Evolutionary conservation across 2,888 invertebrate genomes (phyloP).

Genomic region (Phengaris alcon): DNA sequence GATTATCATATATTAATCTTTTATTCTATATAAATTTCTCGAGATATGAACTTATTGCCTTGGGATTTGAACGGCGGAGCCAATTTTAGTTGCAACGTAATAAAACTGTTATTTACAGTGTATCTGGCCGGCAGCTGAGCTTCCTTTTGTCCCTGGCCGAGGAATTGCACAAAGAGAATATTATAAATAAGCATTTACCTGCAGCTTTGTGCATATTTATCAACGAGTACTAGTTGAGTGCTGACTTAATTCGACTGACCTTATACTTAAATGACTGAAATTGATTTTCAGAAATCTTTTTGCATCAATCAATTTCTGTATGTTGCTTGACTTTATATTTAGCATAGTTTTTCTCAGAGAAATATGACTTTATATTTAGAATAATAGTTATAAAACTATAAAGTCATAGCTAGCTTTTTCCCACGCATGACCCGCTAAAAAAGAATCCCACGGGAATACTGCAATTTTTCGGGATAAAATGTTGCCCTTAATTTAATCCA

Average conservation of each 20-base stretch:
- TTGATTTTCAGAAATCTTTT: too few relatives aligned
- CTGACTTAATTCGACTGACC: background rate
- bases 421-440: too few relatives aligned
- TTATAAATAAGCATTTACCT: conserved; percentile 9
- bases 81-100: background rate
- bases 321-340: too few relatives aligned
- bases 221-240: background rate
- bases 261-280: background rate
- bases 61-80: background rate
- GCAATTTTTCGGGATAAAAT: too few relatives aligned
- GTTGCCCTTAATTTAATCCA: too few relatives aligned
- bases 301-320: too few relatives aligned
- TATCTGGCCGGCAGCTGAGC: background rate
- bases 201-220: background rate
- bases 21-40: background rate
- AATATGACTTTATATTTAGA: too few relatives aligned
- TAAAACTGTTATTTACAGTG: conserved; percentile 14
- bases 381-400: too few relatives aligned
- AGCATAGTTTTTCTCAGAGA: too few relatives aligned
- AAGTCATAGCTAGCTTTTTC: too few relatives aligned
- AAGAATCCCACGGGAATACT: too few relatives aligned
- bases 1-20: background rate
- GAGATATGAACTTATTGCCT: background rate
- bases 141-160: background rate
- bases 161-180: conserved; percentile 14